phyloP scores from a whole-genome alignment of 2,888 invertebrate species.

The Cybosia mesomella region DNA sequence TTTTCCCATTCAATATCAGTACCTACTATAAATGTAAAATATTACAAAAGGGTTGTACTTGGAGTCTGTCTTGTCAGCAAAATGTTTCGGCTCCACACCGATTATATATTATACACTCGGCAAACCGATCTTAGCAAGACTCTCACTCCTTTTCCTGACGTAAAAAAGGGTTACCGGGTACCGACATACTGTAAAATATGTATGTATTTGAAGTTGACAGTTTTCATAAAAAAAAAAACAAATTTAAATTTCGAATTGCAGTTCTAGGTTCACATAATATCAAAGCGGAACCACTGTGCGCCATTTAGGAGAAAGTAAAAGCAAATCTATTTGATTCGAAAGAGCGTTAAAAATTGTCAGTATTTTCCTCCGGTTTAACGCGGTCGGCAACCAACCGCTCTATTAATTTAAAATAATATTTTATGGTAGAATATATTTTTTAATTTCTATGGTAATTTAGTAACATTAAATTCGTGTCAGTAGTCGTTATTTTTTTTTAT shows the following conservation, averaged over 20 bases:
- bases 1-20: too few relatives aligned
- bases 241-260: not conserved
- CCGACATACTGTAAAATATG: too few relatives aligned
- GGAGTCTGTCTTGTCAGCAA: too few relatives aligned
- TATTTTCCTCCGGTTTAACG: slow-evolving; percentile 51
- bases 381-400: slow-evolving; percentile 35
- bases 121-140: too few relatives aligned
- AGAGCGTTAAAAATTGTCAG: slow-evolving; percentile 59
- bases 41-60: too few relatives aligned
- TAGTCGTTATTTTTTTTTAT: not conserved
- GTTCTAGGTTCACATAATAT: not conserved
- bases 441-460: not conserved
- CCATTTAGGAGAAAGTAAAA: slow-evolving; percentile 71
- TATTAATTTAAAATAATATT: slow-evolving; percentile 7
- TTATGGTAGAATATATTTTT: not conserved
- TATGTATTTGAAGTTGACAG: not conserved
- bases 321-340: slow-evolving; percentile 65
- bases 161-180: too few relatives aligned
- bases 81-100: too few relatives aligned
- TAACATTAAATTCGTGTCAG: not conserved
- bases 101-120: too few relatives aligned
- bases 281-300: slow-evolving; percentile 13
- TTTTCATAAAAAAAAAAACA: slow-evolving; percentile 5
- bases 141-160: too few relatives aligned
- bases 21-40: too few relatives aligned